Evolutionary conservation across 2,113 vertebrate species (phyloP).

Genomic region (Catharus bicknelli): DNA sequence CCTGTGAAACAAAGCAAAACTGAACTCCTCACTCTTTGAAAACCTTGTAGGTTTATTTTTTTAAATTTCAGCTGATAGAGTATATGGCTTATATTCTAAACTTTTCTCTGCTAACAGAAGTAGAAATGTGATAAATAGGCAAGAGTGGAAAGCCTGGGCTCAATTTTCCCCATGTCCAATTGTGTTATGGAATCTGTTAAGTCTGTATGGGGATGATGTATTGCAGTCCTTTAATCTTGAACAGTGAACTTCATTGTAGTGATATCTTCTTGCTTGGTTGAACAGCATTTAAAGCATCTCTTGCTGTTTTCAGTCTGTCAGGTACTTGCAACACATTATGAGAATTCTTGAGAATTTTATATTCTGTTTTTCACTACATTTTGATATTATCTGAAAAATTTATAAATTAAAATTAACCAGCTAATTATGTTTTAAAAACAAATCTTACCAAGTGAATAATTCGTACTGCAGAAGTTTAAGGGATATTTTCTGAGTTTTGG

Average conservation of each 20-base stretch:
- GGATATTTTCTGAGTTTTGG: background rate
- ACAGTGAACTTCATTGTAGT: background rate
- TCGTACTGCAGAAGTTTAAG: background rate
- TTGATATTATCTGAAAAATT: background rate
- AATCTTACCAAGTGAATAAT: background rate
- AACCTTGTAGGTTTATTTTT: background rate
- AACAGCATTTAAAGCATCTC: background rate
- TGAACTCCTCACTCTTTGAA: background rate
- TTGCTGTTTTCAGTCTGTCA: background rate
- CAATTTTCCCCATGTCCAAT: background rate
- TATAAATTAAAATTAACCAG: background rate
- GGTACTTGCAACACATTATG: background rate
- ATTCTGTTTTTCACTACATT: background rate
- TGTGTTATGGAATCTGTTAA: background rate
- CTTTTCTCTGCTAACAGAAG: background rate
- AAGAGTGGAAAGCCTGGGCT: background rate
- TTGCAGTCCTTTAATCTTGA: background rate
- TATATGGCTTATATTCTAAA: background rate
- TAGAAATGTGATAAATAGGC: background rate
- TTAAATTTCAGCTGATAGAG: background rate
- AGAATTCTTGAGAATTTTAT: background rate
- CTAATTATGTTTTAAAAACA: background rate
- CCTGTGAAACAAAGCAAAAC: background rate
- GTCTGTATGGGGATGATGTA: background rate
- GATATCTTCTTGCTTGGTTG: background rate